Conservation (phyloP, 2,113 vertebrate genomes). For the Etia nguti region DNA sequence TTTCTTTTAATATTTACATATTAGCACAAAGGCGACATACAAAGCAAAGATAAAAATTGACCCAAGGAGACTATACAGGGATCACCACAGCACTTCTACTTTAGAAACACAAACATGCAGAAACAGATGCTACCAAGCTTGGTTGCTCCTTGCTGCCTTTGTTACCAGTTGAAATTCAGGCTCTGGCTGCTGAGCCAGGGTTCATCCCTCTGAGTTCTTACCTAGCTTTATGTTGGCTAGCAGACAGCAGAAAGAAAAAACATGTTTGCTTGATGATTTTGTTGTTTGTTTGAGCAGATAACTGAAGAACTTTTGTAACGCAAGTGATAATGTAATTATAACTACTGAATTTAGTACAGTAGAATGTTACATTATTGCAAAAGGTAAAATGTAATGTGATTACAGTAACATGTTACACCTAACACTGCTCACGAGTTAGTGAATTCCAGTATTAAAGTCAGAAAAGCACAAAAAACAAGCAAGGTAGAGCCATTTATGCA, state of each 20-base stretch:
- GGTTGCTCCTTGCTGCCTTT: not conserved
- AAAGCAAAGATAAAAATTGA: not conserved
- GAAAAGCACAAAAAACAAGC: not conserved
- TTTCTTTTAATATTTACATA: not conserved
- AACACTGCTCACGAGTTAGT: rapidly evolving
- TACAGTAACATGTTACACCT: not conserved
- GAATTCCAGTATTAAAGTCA: not conserved
- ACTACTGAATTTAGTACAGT: not conserved
- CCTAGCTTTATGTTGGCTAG: not conserved
- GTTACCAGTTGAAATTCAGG: not conserved
- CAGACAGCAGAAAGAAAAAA: not conserved
- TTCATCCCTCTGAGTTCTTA: not conserved
- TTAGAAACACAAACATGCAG: rapidly evolving
- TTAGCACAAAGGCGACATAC: not conserved
- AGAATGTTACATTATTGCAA: not conserved
- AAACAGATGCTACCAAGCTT: not conserved
- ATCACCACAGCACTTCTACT: not conserved
- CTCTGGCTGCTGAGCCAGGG: not conserved
- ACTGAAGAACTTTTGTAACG: rapidly evolving
- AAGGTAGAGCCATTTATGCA: not conserved
- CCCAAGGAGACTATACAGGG: not conserved
- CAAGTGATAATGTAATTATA: not conserved
- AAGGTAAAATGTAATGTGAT: not conserved
- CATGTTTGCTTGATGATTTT: not conserved
- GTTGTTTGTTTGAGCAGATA: not conserved